These are phyloP conservation scores for Hermaeophaga mercurialis DNA, from an alignment of 2,888 invertebrate species.

Conservation along the genomic window DNA sequence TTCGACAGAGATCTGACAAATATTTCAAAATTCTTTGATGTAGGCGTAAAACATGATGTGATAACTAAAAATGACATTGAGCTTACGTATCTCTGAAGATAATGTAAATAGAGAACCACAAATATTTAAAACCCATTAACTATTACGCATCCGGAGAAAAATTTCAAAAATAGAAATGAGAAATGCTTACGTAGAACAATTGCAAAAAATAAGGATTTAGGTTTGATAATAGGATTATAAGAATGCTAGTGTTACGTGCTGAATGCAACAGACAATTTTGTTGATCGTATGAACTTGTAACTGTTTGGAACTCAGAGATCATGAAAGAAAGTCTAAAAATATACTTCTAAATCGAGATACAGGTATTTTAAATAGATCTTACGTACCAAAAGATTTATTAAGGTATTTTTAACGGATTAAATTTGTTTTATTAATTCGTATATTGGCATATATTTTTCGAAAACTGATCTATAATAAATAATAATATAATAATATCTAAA, in stretches of 20 bases:
- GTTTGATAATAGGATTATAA: neutral
- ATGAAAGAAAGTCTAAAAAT: conserved; percentile 14
- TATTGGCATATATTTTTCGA: too few species aligned
- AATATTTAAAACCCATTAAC: neutral
- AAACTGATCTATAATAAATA: too few species aligned
- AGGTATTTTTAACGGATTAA: neutral
- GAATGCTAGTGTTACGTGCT: neutral
- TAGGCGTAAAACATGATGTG: too few species aligned
- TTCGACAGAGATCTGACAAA: too few species aligned
- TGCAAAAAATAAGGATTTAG: neutral
- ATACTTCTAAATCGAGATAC: conserved; percentile 8
- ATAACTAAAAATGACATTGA: too few species aligned
- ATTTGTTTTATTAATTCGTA: neutral
- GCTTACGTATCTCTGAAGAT: neutral
- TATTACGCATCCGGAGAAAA: neutral
- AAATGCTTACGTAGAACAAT: neutral
- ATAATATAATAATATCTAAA: too few species aligned
- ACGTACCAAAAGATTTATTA: neutral
- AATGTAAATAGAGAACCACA: neutral
- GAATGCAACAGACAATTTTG: conserved; percentile 4
- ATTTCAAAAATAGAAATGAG: conserved; percentile 2
- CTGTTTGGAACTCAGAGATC: neutral
- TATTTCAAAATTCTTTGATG: too few species aligned
- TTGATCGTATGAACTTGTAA: conserved; percentile 4
- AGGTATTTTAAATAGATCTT: conserved; percentile 11